phyloP scores from a whole-genome alignment of 2,113 vertebrate species.

The Halichoeres trimaculatus region DNA sequence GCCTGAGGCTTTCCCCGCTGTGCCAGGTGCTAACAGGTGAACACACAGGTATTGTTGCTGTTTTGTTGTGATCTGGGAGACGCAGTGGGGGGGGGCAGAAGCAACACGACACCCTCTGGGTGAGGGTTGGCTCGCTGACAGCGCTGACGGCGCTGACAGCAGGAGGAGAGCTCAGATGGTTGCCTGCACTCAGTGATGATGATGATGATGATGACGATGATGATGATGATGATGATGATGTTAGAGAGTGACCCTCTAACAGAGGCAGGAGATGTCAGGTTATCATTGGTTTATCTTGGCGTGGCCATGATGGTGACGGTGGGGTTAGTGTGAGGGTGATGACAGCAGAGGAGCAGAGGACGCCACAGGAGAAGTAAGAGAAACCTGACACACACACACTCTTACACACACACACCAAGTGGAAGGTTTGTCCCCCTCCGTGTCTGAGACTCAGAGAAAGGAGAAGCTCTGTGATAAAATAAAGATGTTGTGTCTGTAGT shows the following conservation, averaged over 20 bases:
- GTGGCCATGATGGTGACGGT: slow-evolving; percentile 40
- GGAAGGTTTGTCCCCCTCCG: slow-evolving; percentile 6
- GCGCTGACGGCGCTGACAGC: slow-evolving; percentile 62
- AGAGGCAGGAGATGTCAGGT: slow-evolving; percentile 48
- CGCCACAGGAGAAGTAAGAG: slow-evolving; percentile 21
- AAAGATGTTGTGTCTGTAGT: not conserved
- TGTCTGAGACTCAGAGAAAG: slow-evolving; percentile 23
- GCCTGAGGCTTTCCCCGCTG: slow-evolving; percentile 44
- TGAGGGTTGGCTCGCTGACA: slow-evolving; percentile 62
- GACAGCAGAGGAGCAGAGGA: slow-evolving; percentile 46
- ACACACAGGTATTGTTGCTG: slow-evolving; percentile 72
- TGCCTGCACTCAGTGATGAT: slow-evolving; percentile 50
- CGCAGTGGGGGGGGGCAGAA: slow-evolving; percentile 41
- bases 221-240: slow-evolving; percentile 58
- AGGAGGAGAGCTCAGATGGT: slow-evolving; percentile 52
- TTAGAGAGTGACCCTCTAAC: slow-evolving; percentile 39
- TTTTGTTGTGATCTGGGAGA: slow-evolving; percentile 58
- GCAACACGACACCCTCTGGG: slow-evolving; percentile 74
- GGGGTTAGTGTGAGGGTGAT: slow-evolving; percentile 39
- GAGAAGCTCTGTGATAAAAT: slow-evolving; percentile 13
- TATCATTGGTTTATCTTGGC: slow-evolving; percentile 57
- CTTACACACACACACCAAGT: slow-evolving; percentile 8
- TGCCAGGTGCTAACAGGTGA: slow-evolving; percentile 76
- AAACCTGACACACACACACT: slow-evolving; percentile 57
- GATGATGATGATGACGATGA: slow-evolving; percentile 49